phyloP scores from a whole-genome alignment of 2,888 invertebrate genomes.

The Mythimna vitellina region DNA sequence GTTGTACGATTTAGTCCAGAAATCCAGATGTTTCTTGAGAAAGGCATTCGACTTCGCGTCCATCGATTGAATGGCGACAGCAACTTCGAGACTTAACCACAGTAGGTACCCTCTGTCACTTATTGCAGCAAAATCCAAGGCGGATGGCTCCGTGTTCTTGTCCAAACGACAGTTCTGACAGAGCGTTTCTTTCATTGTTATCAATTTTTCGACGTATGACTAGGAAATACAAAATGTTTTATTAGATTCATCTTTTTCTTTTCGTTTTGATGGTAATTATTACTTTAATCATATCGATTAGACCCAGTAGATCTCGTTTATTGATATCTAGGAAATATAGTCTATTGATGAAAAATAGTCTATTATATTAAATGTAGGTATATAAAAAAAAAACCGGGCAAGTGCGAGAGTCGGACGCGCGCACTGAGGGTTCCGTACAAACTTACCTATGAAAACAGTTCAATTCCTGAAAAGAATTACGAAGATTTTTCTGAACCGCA shows the following conservation, averaged over 20 bases:
- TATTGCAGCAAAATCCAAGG: constrained; percentile 93
- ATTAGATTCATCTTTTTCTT: background rate
- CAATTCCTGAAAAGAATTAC: too few species aligned
- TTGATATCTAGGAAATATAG: too few species aligned
- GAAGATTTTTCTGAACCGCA: too few species aligned
- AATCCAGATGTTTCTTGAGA: constrained; percentile 93
- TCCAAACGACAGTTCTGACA: constrained; percentile 86
- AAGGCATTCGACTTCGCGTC: constrained; percentile 94
- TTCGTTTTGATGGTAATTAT: too few species aligned
- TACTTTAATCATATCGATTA: too few species aligned
- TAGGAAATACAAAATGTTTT: constrained; percentile 69
- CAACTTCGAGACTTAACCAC: constrained; percentile 94
- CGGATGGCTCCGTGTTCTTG: constrained; percentile 93
- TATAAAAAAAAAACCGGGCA: too few species aligned
- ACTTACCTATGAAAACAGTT: too few species aligned
- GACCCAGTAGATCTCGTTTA: too few species aligned
- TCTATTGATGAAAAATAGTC: too few species aligned
- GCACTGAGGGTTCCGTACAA: too few species aligned
- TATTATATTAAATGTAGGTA: too few species aligned
- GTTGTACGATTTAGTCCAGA: constrained; percentile 94
- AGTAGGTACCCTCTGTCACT: constrained; percentile 95
- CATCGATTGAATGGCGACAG: constrained; percentile 92
- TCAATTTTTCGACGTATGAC: constrained; percentile 94
- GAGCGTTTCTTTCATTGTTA: constrained; percentile 93
- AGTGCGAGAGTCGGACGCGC: too few species aligned